Evolutionary conservation across 2,797 vertebrate genomes (phyloP).

Genomic region (Enteromius unitaeniatus): DNA sequence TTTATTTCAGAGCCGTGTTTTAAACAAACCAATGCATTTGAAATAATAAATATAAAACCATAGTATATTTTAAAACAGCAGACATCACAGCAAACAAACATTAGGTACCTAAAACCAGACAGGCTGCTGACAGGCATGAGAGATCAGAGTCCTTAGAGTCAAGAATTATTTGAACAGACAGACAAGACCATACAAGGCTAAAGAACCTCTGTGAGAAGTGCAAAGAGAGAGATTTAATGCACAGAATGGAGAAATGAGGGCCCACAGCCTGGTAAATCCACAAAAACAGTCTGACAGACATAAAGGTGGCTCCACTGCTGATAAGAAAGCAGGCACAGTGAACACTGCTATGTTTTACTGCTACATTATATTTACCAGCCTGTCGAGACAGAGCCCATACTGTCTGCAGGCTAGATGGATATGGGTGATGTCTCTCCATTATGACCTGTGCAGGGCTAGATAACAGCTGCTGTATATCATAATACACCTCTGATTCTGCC

Average conservation of each 20-base stretch:
- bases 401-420: constrained; percentile 63
- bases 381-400: constrained; percentile 59
- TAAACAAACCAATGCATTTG: neutral
- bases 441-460: constrained; percentile 16
- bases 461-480: constrained; percentile 27
- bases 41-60: neutral
- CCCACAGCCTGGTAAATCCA: constrained; percentile 26
- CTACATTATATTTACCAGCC: constrained; percentile 34
- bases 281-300: constrained; percentile 55
- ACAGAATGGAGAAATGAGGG: constrained; percentile 13
- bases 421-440: constrained; percentile 63
- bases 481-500: constrained; percentile 45
- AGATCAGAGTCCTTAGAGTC: neutral
- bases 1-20: neutral
- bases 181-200: constrained; percentile 29
- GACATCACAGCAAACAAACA: neutral
- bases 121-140: neutral
- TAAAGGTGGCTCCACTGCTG: constrained; percentile 64
- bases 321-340: constrained; percentile 68
- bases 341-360: constrained; percentile 56
- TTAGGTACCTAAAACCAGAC: neutral
- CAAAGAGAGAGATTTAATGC: constrained; percentile 25
- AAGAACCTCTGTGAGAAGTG: neutral
- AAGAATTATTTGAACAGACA: constrained; percentile 16
- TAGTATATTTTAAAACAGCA: neutral